Conservation (phyloP, 2,888 invertebrate genomes). For the Xiphydria camelus region DNA sequence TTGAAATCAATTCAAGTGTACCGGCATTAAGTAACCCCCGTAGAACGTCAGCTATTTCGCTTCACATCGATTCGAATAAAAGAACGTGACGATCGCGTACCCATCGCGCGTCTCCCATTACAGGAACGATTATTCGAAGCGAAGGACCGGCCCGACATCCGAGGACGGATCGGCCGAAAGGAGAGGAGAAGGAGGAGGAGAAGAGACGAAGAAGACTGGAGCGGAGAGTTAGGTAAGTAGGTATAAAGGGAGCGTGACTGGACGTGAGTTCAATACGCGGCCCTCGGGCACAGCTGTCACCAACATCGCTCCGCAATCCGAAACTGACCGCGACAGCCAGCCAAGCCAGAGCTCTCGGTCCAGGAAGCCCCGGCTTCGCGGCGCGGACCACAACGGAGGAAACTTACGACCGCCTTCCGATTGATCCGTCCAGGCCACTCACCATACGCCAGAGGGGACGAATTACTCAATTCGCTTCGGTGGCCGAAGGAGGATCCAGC, state of each 20-base stretch:
- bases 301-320: conserved; percentile 56
- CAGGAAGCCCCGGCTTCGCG: no score
- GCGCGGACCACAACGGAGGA: conserved; percentile 51
- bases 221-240: conserved; percentile 42
- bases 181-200: conserved; percentile 14
- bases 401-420: conserved; percentile 56
- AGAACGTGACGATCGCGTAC: no score
- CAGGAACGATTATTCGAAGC: conserved; percentile 34
- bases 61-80: no score
- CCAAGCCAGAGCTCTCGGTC: no score
- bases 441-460: conserved; percentile 54
- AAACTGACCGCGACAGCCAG: conserved; percentile 57
- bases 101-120: conserved; percentile 37
- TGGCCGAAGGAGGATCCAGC: neutral
- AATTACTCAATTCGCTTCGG: conserved; percentile 39
- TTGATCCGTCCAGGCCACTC: conserved; percentile 57
- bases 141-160: conserved; percentile 25
- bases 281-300: conserved; percentile 48
- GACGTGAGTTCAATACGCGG: conserved; percentile 56
- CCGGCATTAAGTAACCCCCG: no score
- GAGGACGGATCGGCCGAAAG: conserved; percentile 17
- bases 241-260: conserved; percentile 56
- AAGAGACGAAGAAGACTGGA: conserved; percentile 6
- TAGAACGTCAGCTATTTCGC: no score
- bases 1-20: no score